Conservation (phyloP, 2,888 invertebrate genomes). For the Ennomos erosarius region DNA sequence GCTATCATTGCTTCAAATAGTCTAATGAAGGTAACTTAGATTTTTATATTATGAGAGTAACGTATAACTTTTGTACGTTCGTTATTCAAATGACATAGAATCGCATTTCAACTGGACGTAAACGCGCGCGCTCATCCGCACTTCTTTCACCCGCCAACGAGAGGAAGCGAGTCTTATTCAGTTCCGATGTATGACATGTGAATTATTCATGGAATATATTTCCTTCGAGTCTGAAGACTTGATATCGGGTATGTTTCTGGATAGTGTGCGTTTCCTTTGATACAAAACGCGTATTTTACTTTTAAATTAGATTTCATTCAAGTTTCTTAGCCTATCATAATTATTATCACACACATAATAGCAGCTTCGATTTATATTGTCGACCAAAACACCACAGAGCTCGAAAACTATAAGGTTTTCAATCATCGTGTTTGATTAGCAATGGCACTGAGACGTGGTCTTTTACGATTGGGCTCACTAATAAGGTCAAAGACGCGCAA, state of each 20-base stretch:
- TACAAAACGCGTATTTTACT: conserved; percentile 4
- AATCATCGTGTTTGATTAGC: too few species aligned
- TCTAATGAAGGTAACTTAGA: too few species aligned
- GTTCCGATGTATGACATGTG: conserved; percentile 68
- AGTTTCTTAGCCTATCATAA: too few species aligned
- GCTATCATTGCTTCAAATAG: too few species aligned
- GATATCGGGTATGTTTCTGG: conserved; percentile 65
- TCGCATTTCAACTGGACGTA: conserved; percentile 33
- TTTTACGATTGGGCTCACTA: too few species aligned
- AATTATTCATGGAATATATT: conserved; percentile 81
- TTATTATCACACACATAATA: too few species aligned
- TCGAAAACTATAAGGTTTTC: too few species aligned
- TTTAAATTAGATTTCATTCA: conserved; percentile 5
- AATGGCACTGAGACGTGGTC: too few species aligned
- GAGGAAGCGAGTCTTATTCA: conserved; percentile 62
- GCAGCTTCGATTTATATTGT: too few species aligned
- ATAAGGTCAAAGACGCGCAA: too few species aligned
- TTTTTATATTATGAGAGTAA: too few species aligned
- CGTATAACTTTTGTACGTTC: not conserved
- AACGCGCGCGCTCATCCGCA: conserved; percentile 40
- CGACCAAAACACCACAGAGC: too few species aligned
- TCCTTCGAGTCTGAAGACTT: conserved; percentile 62
- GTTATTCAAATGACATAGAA: conserved; percentile 3
- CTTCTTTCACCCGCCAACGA: conserved; percentile 48
- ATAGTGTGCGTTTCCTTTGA: conserved; percentile 11